A percentile compares a stretch with the other conserved stretches of the same genome.
Conservation (phyloP, 2,113 vertebrate species). For the Benthochromis sp. region DNA sequence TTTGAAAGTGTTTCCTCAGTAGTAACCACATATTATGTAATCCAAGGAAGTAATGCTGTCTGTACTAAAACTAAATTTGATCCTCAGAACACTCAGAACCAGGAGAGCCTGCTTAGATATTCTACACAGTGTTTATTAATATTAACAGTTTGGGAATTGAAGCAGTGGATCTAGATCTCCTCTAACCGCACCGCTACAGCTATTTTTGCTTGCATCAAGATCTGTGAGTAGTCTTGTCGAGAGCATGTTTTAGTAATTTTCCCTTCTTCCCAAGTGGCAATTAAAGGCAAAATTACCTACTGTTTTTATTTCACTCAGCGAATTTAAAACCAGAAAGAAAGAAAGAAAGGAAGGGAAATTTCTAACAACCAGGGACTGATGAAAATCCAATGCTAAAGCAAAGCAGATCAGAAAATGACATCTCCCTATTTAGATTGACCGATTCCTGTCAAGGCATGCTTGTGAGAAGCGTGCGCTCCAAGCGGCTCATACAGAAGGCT, state of each 20-base stretch:
- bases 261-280: background rate
- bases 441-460: constrained; percentile 35
- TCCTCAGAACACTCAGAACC: background rate
- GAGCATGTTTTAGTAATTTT: background rate
- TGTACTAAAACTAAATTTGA: background rate
- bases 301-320: background rate
- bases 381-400: constrained; percentile 5
- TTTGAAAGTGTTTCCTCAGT: background rate
- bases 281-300: background rate
- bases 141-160: background rate
- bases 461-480: background rate
- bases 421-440: constrained; percentile 56
- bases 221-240: background rate
- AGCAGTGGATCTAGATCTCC: background rate
- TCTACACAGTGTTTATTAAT: background rate
- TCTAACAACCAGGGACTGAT: background rate
- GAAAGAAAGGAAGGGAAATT: background rate
- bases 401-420: constrained; percentile 62
- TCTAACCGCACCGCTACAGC: background rate
- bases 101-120: background rate
- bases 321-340: background rate
- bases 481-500: constrained; percentile 32
- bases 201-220: background rate
- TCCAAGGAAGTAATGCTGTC: background rate
- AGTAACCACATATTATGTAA: background rate